Base-by-base conservation (phyloP, 1,140 invertebrate species). In the Danaus melanippus region DNA sequence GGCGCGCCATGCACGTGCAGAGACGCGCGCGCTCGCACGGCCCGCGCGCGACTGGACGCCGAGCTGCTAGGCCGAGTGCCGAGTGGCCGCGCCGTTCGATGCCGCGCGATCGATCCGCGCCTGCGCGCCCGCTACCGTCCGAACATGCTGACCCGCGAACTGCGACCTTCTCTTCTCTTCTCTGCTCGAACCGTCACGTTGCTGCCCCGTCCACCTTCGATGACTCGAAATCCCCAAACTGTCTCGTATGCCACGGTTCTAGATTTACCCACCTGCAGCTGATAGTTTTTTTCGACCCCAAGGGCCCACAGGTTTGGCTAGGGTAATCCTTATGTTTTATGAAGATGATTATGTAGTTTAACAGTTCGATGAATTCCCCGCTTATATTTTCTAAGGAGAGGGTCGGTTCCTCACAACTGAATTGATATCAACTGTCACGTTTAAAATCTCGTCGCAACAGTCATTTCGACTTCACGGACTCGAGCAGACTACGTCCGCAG, bases 1-100 rank as follows among this genome's bases (percentile, higher is more conserved):
- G 87, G 85, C 86, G 84, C 79, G 83, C 83, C 86, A 82, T 76
- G 88, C 89, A 89, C 89, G 86, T 81, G 88, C 84, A 84, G 66
- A 56, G 69, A 78, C 75, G 75, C 76, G 74, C 75, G 76, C 73
- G 76, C 71, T 73, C 74, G 74, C 78, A 72, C 75, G 74, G 69
- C 68, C 79, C 71, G 76, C 78, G 76, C 80, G 76, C 76, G 75
- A 76, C 71, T 74, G 67, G 79, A 76, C 78, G 77, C 80, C 86
- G 74, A 64, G 60, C 67, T 58, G 55, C 58, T 60, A 53, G 65
- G 57, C 57, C 58, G 61, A 52, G 39, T 46, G 58, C 56, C 60
- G 56, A 62, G 55, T 60, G 57, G 56, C 63, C 64, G 64, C 61
- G 65, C 64, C 71, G 74, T 62, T 81, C 76, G 73, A 74, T 76